Percentiles rank a stretch among this genome's conserved stretches.
Conservation (phyloP, 2,888 invertebrate genomes). For the Lottia scabra region DNA sequence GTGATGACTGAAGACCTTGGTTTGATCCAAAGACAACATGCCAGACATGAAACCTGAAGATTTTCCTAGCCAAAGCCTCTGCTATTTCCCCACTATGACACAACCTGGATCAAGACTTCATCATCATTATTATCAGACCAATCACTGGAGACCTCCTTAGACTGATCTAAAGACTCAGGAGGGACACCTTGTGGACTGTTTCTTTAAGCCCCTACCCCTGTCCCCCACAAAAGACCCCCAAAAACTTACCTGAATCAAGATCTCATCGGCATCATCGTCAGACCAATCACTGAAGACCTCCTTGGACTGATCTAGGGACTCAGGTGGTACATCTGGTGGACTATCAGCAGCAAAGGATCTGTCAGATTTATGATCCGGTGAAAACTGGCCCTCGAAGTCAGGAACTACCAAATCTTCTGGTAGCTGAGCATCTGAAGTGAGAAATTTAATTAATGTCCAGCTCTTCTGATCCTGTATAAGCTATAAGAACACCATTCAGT, state of each 20-base stretch:
- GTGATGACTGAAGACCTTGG: too few species aligned
- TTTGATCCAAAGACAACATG: too few species aligned
- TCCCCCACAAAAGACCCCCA: too few species aligned
- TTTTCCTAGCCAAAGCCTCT: too few species aligned
- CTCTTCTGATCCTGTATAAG: too few species aligned
- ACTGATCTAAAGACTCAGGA: neutral
- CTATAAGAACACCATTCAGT: too few species aligned
- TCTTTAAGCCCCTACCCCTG: too few species aligned
- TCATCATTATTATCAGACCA: constrained; percentile 51
- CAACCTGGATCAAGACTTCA: constrained; percentile 43
- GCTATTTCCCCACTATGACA: too few species aligned
- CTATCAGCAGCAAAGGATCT: neutral
- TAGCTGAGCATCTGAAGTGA: too few species aligned
- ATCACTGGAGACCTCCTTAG: constrained; percentile 38
- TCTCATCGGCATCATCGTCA: constrained; percentile 47
- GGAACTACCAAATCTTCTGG: constrained; percentile 3
- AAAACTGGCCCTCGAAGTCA: constrained; percentile 11
- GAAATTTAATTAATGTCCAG: too few species aligned
- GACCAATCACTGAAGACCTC: constrained; percentile 49
- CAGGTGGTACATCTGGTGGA: neutral
- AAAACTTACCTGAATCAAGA: constrained; percentile 40
- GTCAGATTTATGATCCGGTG: neutral
- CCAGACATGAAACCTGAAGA: too few species aligned
- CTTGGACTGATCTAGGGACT: neutral
- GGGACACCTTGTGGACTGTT: too few species aligned